phyloP scores from a whole-genome alignment of 2,888 invertebrate species.

The Spodoptera exigua region DNA sequence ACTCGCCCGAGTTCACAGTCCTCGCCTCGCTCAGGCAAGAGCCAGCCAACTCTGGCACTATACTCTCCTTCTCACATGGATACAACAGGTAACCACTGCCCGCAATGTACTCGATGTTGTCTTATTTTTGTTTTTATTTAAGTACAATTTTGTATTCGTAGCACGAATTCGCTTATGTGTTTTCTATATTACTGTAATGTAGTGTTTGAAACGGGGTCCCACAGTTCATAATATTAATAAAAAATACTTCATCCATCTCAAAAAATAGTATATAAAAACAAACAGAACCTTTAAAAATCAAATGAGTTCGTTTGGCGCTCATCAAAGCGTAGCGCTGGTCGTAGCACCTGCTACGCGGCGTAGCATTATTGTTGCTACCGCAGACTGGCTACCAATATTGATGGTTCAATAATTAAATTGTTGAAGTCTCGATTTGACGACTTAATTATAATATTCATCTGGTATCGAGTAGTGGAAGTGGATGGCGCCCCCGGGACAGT shows the following conservation, averaged over 20 bases:
- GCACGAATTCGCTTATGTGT: slow-evolving; percentile 47
- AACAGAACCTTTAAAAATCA: too few species aligned
- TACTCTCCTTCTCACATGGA: slow-evolving; percentile 95
- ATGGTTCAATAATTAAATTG: slow-evolving; percentile 51
- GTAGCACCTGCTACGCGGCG: slow-evolving; percentile 45
- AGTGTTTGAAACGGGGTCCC: slow-evolving; percentile 24
- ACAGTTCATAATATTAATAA: neutral
- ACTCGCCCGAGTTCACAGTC: slow-evolving; percentile 94
- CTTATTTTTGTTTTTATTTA: slow-evolving; percentile 14
- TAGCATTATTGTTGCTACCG: slow-evolving; percentile 39
- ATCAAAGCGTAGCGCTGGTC: slow-evolving; percentile 32
- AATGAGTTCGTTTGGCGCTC: too few species aligned
- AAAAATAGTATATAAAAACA: too few species aligned
- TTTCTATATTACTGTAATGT: slow-evolving; percentile 30
- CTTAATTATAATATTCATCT: slow-evolving; percentile 67
- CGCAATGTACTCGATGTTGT: slow-evolving; percentile 44
- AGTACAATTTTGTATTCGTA: slow-evolving; percentile 26
- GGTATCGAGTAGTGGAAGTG: slow-evolving; percentile 76
- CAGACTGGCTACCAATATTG: slow-evolving; percentile 19
- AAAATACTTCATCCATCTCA: neutral
- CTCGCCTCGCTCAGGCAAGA: slow-evolving; percentile 94
- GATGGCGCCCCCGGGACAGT: slow-evolving; percentile 56
- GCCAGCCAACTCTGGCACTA: slow-evolving; percentile 94
- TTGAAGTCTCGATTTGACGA: slow-evolving; percentile 58
- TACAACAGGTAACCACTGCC: slow-evolving; percentile 90